These are phyloP conservation scores for Globodera rostochiensis DNA, from an alignment of 1,140 invertebrate species.

Conservation along the genomic window DNA sequence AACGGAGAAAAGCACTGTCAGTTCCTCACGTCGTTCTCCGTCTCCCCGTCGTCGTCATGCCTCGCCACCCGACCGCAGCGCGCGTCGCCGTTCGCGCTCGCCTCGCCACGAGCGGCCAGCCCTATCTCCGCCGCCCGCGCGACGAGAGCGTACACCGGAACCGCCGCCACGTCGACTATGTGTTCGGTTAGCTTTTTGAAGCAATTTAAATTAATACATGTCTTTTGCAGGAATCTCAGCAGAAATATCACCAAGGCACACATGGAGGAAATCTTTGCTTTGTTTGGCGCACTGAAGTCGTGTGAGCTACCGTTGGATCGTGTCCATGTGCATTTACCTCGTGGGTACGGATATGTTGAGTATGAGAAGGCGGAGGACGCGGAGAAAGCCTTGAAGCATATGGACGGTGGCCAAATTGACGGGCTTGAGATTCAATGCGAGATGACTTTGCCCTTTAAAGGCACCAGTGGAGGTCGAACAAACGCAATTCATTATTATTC, in stretches of 20 bases:
- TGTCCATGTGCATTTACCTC: slow-evolving; percentile 79
- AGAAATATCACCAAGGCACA: slow-evolving; percentile 76
- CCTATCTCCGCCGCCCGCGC: slow-evolving; percentile 9
- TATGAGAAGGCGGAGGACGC: slow-evolving; percentile 90
- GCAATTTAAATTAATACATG: not conserved
- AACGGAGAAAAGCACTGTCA: slow-evolving; percentile 36
- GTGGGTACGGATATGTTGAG: slow-evolving; percentile 91
- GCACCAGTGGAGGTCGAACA: not conserved
- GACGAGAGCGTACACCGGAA: slow-evolving; percentile 25
- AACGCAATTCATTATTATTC: no score
- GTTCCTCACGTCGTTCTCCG: slow-evolving; percentile 51
- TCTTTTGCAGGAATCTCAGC: not conserved
- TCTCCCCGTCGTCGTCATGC: slow-evolving; percentile 44
- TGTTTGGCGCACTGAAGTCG: slow-evolving; percentile 84
- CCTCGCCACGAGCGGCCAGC: slow-evolving; percentile 27
- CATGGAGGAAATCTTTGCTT: slow-evolving; percentile 88
- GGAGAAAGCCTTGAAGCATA: slow-evolving; percentile 96
- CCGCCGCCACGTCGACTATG: slow-evolving; percentile 20
- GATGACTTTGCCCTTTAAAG: slow-evolving; percentile 36
- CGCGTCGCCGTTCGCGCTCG: slow-evolving; percentile 43
- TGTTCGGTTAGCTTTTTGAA: slow-evolving; percentile 20
- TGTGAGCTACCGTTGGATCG: slow-evolving; percentile 87
- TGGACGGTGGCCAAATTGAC: slow-evolving; percentile 83
- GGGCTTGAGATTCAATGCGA: slow-evolving; percentile 54
- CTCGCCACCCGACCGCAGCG: slow-evolving; percentile 22